Percentiles rank a stretch among this genome's conserved stretches.
Conservation (phyloP, 2,888 invertebrate genomes). For the Apamea crenata region DNA sequence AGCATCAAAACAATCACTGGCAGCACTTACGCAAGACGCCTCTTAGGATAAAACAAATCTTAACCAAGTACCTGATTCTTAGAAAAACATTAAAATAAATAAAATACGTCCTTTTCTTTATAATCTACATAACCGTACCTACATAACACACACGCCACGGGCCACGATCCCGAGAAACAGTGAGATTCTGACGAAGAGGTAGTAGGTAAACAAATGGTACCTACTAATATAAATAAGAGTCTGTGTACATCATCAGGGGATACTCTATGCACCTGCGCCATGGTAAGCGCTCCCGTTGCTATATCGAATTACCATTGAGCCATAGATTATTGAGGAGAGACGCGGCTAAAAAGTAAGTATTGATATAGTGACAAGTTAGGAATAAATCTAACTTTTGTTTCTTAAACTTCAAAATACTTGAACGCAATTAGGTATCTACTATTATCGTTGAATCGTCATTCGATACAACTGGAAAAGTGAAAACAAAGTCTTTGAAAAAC, state of each 20-base stretch:
- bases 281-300: constrained; percentile 64
- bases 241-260: constrained; percentile 56
- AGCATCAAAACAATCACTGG: constrained; percentile 20
- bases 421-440: not conserved
- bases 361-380: not conserved
- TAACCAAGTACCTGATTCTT: constrained; percentile 42
- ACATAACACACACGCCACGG: constrained; percentile 50
- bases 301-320: constrained; percentile 62
- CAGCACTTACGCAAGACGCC: constrained; percentile 35
- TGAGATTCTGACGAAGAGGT: constrained; percentile 45
- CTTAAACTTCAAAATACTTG: not conserved
- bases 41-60: constrained; percentile 35
- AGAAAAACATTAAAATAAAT: constrained; percentile 60
- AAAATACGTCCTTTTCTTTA: constrained; percentile 46
- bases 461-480: not conserved
- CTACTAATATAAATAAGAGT: constrained; percentile 53
- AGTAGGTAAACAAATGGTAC: constrained; percentile 61
- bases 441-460: not conserved
- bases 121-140: constrained; percentile 65
- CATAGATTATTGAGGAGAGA: constrained; percentile 55
- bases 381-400: not conserved
- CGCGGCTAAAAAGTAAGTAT: not conserved
- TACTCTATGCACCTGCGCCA: constrained; percentile 67
- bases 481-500: not conserved
- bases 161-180: constrained; percentile 58